Base-by-base conservation (phyloP, 2,113 vertebrate genomes). In the Regulus satrapa region DNA sequence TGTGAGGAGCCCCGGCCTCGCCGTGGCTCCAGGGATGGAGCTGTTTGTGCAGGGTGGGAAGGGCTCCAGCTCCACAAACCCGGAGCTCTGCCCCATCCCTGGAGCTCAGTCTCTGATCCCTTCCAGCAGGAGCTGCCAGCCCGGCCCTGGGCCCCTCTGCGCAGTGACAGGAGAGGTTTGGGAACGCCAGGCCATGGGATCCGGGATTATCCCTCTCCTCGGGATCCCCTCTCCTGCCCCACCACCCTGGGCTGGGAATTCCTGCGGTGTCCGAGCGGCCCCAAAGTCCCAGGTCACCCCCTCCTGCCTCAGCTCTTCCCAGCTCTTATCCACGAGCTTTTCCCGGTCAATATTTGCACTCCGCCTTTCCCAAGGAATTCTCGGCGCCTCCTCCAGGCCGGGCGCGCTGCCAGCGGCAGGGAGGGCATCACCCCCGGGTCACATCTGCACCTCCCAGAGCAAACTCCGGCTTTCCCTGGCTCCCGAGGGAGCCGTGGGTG, bases 381-480 rank as follows among this genome's bases (percentile, higher is more conserved):
- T 3, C 0, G 6, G 67, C 9, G 71, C 56, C 71, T 9, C 26
- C 14, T 20, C 31, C 2, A 0, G n/a, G 12, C 18, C 43, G 3
- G 1, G 41, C 59, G 5, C 36, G 2, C 32, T 49, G 48, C 75
- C 75, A 23, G 2, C 1, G 0, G 14, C 12, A 9, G 56, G 69
- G 18, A 28, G 55, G 28, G 10, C 66, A 56, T 3, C 48, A 1
- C 9, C 69, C 17, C 34, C 34, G 4, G 43, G 1, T 2, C 76
- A 6, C 45, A 5, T 4, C 32, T 11, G 14, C 43, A 25, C 20
- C 81, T 49, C 64, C 32, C 5, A 0, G 12, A 56, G 31, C 64
- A 38, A 55, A 58, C 40, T 32, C 25, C 3, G 8, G 18, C 4
- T 34, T 41, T 19, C 13, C 38, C 64, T 10, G 36, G 49, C 61